These are phyloP conservation scores for Dipodomys spectabilis DNA, from an alignment of 2,113 vertebrate species.

Conservation along the genomic window DNA sequence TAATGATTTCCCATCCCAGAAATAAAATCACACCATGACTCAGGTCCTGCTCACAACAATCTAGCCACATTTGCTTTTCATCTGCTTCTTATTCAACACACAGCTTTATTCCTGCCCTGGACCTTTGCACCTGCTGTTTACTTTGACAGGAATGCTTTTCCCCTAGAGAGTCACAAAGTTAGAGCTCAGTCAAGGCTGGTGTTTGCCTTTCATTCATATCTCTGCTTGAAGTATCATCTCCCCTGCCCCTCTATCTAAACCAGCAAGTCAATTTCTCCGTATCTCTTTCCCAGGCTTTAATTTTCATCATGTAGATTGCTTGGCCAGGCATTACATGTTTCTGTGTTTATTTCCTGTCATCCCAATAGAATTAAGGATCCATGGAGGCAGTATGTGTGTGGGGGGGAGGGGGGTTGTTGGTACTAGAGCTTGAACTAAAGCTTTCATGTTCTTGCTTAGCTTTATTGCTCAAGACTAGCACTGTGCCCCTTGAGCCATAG, in stretches of 20 bases:
- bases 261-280: not conserved
- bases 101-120: not conserved
- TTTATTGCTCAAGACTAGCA: too few relatives aligned
- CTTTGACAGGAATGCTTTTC: not conserved
- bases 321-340: not conserved
- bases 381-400: not conserved
- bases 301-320: not conserved
- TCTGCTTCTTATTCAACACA: not conserved
- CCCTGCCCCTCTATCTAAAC: not conserved
- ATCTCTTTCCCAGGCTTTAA: not conserved
- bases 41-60: not conserved
- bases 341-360: conserved; percentile 18
- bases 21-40: not conserved
- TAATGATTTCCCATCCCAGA: not conserved
- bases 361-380: conserved; percentile 5
- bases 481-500: too few relatives aligned
- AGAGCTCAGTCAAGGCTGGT: not conserved
- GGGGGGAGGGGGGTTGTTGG: too few relatives aligned
- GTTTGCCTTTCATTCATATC: not conserved
- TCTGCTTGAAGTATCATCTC: not conserved
- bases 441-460: too few relatives aligned
- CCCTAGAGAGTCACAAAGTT: not conserved
- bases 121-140: not conserved
- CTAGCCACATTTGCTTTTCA: not conserved
- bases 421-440: too few relatives aligned